These are phyloP conservation scores for Arnoldichthys spilopterus DNA, from an alignment of 2,797 vertebrate species.

Conservation along the genomic window DNA sequence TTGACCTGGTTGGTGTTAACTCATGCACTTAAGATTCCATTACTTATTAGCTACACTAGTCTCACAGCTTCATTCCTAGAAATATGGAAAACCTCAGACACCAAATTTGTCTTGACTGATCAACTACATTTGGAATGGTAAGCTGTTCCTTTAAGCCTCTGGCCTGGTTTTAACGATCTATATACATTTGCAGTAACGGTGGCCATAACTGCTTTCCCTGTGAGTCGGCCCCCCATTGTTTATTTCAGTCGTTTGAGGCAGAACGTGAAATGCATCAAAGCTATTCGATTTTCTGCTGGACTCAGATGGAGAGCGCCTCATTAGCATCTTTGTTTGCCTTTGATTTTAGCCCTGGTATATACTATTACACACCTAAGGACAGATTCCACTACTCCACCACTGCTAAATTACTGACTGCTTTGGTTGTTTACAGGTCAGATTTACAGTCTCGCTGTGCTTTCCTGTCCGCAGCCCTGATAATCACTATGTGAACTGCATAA, in stretches of 20 bases:
- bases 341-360: conserved; percentile 23
- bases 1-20: no score
- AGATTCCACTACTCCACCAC: not conserved
- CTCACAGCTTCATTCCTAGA: no score
- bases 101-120: no score
- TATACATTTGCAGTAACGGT: not conserved
- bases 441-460: not conserved
- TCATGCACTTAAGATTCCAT: no score
- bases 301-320: not conserved
- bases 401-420: not conserved
- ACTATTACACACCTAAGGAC: conserved; percentile 17
- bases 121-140: no score
- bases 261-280: conserved; percentile 20
- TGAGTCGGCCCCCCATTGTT: not conserved
- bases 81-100: no score
- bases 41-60: no score
- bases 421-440: conserved; percentile 11
- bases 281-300: not conserved
- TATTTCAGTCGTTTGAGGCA: not conserved
- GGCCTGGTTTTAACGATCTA: not conserved
- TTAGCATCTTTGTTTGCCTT: conserved; percentile 14
- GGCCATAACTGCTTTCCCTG: not conserved
- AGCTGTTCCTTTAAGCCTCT: no score
- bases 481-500: conserved; percentile 26
- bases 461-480: not conserved